Base-by-base conservation (phyloP, 2,113 vertebrate genomes). In the Acinonyx jubatus region DNA sequence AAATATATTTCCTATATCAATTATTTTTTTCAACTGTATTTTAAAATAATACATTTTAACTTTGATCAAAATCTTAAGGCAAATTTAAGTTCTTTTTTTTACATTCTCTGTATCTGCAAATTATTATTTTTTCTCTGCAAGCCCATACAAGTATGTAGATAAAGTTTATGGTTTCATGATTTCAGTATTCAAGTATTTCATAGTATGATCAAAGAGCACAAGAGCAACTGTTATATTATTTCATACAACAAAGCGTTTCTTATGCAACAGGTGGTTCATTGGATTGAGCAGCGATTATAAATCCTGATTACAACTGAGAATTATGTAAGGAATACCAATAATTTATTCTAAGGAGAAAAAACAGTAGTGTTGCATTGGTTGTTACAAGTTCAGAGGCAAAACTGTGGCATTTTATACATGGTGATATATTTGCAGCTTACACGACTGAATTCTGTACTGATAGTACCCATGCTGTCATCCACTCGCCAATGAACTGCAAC, bases 381-480 rank as follows among this genome's bases (percentile, higher is more conserved):
- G 41, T 80, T 65, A 69, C 85, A 68, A 97, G 86, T 82, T 96
- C 85, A 78, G 61, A 96, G 86, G 82, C 85, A 93, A 91, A 73
- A 81, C 29, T 31, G 18, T 92, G 38, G 27, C 55, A 81, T 74
- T 90, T 96, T 90, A 85, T 76, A 78, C 86, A 5, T n/a, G 52
- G 61, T 84, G 61, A 83, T 84, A 12, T 25, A 5, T 66, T 92
- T 84, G 13, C 9, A 83, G 18, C 4, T 3, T 66, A 55, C 1
- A 36, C 76, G 65, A 88, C 6, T 48, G 33, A 89, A 85, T 25
- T 19, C 23, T 36, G 0, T 29, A 23, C 19, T 65, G 85, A 93
- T 63, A 55, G 41, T n/a, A 74, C n/a, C 14, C 82, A 79, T 45
- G 25, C 45, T 95, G 87, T 11, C 83, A 65, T 68, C 38, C 13